Evolutionary conservation across 2,888 invertebrate genomes (phyloP).

Genomic region (Syrista parreyssii): DNA sequence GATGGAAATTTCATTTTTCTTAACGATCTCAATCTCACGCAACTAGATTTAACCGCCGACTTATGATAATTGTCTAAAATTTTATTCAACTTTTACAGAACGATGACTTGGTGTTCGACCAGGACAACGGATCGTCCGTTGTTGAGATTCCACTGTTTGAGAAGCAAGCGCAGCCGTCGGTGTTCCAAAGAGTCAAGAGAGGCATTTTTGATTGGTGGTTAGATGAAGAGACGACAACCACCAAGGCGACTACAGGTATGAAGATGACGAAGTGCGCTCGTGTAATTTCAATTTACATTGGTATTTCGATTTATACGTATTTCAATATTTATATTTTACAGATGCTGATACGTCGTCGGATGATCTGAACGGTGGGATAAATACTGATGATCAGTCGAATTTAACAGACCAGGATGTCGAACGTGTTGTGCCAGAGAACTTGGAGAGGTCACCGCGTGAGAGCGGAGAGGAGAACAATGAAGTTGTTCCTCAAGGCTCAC

Average conservation of each 20-base stretch:
- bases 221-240: conserved; percentile 9
- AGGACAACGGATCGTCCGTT: conserved; percentile 43
- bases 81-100: conserved; percentile 41
- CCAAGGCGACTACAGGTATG: conserved; percentile 5
- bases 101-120: conserved; percentile 59
- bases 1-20: neutral
- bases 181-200: conserved; percentile 65
- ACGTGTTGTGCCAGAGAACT: too few relatives aligned
- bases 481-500: neutral
- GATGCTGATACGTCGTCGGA: neutral
- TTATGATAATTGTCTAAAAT: neutral
- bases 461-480: conserved; percentile 35
- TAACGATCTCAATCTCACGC: neutral
- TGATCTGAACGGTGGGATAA: neutral
- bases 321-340: neutral
- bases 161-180: conserved; percentile 37
- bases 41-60: neutral
- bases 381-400: neutral
- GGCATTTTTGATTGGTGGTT: conserved; percentile 33
- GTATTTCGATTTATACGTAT: neutral
- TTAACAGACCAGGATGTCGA: neutral
- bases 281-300: neutral
- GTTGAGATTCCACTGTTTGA: conserved; percentile 43
- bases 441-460: conserved; percentile 31
- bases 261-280: neutral